Conservation (phyloP, 2,888 invertebrate genomes). For the Cylloceria caligata region DNA sequence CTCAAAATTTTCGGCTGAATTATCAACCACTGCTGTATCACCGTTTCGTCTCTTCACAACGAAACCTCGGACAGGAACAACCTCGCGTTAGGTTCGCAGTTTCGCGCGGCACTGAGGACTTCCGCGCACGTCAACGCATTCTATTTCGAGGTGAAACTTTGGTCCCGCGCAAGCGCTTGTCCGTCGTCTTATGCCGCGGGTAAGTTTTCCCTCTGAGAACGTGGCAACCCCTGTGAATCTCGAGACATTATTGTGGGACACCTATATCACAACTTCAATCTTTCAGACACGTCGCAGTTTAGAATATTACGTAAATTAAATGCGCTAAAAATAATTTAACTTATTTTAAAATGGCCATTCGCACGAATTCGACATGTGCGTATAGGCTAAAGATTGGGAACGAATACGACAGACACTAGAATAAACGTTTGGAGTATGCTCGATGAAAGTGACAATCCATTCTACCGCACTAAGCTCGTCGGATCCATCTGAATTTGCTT, state of each 20-base stretch:
- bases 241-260: conserved; percentile 3
- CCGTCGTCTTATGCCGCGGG: conserved; percentile 8
- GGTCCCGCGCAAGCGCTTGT: conserved; percentile 75
- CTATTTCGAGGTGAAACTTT: conserved; percentile 71
- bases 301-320: background rate
- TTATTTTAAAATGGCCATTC: background rate
- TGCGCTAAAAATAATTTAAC: conserved; percentile 11
- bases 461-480: background rate
- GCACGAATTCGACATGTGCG: background rate
- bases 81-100: conserved; percentile 71
- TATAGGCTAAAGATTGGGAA: background rate
- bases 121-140: conserved; percentile 66
- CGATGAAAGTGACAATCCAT: background rate
- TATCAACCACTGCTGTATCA: background rate
- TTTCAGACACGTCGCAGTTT: background rate
- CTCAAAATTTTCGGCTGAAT: background rate
- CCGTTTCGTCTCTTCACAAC: background rate
- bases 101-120: conserved; percentile 75
- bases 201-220: conserved; percentile 47
- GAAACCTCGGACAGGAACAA: conserved; percentile 52
- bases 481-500: background rate
- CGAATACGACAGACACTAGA: background rate
- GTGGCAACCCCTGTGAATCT: conserved; percentile 17
- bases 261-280: background rate
- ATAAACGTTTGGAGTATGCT: background rate